These are phyloP conservation scores for Marronus borbonicus DNA, from an alignment of 2,888 invertebrate genomes.

Conservation along the genomic window DNA sequence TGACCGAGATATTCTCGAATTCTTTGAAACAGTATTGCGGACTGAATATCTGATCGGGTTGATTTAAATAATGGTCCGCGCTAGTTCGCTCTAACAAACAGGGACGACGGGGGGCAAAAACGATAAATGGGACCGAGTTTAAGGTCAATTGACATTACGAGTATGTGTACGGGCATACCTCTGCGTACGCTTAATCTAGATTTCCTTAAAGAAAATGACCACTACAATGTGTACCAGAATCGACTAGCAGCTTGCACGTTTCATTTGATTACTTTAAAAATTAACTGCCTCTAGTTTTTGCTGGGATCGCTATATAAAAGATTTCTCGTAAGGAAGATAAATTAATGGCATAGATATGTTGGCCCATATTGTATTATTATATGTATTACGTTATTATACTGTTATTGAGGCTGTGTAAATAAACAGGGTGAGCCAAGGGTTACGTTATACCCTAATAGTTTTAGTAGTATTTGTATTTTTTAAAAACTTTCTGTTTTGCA, in stretches of 20 bases:
- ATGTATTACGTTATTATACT: too few relatives aligned
- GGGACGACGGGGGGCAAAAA: constrained; percentile 32
- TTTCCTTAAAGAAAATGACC: constrained; percentile 28
- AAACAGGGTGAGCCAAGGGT: neutral
- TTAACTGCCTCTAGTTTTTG: neutral
- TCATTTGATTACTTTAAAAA: constrained; percentile 1
- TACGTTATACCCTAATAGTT: too few relatives aligned
- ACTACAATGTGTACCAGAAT: constrained; percentile 1
- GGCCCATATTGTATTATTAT: too few relatives aligned
- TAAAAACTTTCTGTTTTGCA: too few relatives aligned
- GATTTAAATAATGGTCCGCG: constrained; percentile 48
- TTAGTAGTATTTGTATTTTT: too few relatives aligned
- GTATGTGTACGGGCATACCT: constrained; percentile 34
- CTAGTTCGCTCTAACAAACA: constrained; percentile 35
- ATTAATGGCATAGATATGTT: too few relatives aligned
- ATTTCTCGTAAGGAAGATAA: too few relatives aligned
- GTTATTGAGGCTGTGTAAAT: neutral
- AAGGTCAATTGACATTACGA: constrained; percentile 46
- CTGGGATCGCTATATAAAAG: too few relatives aligned
- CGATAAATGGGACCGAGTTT: constrained; percentile 43
- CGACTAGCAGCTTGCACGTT: neutral
- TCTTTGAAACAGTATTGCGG: constrained; percentile 26
- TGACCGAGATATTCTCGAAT: constrained; percentile 23
- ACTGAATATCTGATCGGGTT: constrained; percentile 40
- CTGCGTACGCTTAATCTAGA: constrained; percentile 37